Conservation (phyloP, 2,888 invertebrate genomes). For the Steinernema hermaphroditum region DNA sequence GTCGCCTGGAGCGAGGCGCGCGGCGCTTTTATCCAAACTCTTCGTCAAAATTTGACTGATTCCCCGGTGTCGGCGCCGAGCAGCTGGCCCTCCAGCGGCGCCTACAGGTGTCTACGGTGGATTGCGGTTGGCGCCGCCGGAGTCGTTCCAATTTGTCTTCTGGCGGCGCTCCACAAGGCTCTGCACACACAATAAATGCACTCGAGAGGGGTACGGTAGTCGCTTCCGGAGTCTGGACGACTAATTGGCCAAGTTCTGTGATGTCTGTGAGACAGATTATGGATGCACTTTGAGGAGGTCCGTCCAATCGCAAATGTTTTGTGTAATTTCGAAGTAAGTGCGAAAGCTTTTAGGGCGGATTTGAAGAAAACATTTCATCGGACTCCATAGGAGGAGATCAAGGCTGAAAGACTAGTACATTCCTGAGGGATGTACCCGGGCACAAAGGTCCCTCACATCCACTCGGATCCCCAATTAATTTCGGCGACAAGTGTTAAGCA, state of each 20-base stretch:
- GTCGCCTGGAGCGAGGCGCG: constrained; percentile 13
- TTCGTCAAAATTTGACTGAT: constrained; percentile 32
- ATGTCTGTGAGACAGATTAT: not conserved
- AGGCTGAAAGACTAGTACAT: no score
- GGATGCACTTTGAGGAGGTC: constrained; percentile 25
- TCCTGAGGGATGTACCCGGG: no score
- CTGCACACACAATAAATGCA: no score
- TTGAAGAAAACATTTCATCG: not conserved
- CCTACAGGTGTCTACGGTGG: constrained; percentile 28
- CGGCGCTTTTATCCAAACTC: constrained; percentile 23
- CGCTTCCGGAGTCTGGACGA: not conserved
- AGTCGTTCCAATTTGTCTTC: constrained; percentile 27
- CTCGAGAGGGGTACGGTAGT: constrained; percentile 19
- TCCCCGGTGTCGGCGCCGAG: not conserved
- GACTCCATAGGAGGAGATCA: no score
- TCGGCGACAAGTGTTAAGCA: constrained; percentile 19
- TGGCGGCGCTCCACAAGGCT: no score
- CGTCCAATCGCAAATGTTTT: not conserved
- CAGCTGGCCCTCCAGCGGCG: constrained; percentile 13
- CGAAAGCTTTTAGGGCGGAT: not conserved
- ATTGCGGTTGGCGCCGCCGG: constrained; percentile 26
- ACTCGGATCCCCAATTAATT: no score
- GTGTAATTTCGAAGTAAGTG: not conserved
- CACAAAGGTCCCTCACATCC: no score
- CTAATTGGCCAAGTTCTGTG: no score